Conservation (phyloP, 2,797 vertebrate species). For the Bradypus variegatus region DNA sequence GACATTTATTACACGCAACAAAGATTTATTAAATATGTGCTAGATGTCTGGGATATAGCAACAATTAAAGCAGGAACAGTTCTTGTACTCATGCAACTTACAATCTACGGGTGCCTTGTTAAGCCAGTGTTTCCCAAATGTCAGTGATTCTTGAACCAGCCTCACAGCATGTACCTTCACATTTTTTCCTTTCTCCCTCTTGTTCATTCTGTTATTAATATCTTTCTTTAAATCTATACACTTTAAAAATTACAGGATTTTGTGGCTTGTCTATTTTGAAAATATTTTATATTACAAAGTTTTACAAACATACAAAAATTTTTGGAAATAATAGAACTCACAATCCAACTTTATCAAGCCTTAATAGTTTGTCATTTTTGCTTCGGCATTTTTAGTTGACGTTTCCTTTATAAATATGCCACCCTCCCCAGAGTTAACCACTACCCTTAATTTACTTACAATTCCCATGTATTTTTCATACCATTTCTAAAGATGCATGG, state of each 20-base stretch:
- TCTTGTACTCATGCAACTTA: not conserved
- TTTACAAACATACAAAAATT: not conserved
- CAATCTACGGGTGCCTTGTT: not conserved
- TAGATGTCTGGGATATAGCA: not conserved
- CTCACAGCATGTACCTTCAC: not conserved
- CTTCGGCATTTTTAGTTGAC: constrained; percentile 3
- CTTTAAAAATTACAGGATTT: constrained; percentile 24
- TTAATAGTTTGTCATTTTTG: constrained; percentile 33
- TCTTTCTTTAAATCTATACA: not conserved
- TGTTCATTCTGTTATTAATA: not conserved
- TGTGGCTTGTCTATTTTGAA: constrained; percentile 23
- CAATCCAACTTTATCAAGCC: not conserved
- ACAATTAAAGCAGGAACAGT: not conserved
- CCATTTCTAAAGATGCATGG: not conserved
- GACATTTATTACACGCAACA: not conserved
- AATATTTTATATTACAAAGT: constrained; percentile 19
- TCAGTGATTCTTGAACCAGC: not conserved
- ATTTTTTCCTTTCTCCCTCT: not conserved
- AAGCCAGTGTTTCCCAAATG: not conserved
- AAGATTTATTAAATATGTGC: not conserved
- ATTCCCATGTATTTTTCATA: not conserved
- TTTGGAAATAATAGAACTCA: not conserved
- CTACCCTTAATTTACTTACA: constrained; percentile 12
- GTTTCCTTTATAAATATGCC: constrained; percentile 19
- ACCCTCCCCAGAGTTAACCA: not conserved